Base-by-base conservation (phyloP, 2,113 vertebrate genomes). In the Scartelaos histophorus region DNA sequence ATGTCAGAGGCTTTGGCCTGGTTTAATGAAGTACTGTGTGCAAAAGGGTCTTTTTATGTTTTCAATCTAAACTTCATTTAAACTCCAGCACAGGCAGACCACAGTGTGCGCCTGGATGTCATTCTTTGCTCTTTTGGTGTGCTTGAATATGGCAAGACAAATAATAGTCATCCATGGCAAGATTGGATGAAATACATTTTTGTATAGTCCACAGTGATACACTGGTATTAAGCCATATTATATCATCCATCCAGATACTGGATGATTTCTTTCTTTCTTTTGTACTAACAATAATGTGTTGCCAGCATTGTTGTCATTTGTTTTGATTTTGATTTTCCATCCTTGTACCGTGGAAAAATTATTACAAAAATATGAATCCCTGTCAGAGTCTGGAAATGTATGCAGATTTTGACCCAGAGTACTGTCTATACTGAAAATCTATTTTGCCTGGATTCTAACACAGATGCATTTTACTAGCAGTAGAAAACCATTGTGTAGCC, bases 401-500 rank as follows among this genome's bases (percentile, higher is more conserved):
- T 51, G 47, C 47, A 38, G 35, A 38, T 38, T 9, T 38, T 38
- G 35, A 38, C 35, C 35, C 5, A 38, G 35, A 38, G 5, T 38
- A 9, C 35, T 38, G 35, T 38, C 35, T 9, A 7, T 51, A 51
- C 6, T 49, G 17, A 51, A 51, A 51, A 17, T 19, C 3, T 1
- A 19, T 51, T 51, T 6, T 51, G 12, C 12, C 10, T 13, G 22
- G 13, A 5, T 22, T 58, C 56, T 58, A 12, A 58, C 22, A 58
- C 12, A 58, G 5, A 25, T 58, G 6, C 11, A 13, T 57, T 29
- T 29, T 64, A 22, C 34, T 43, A 53, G 29, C 69, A 69, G 58
- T 43, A 74, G 70, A 84, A 80, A 78, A 65, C 78, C 13, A 43
- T 64, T 65, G 56, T 71, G 62, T 65, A 71, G 72, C 74, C 66